Evolutionary conservation across 2,113 vertebrate species (phyloP), one percentile per base, ranked within the genome.

Genomic region (Donacobius atricapilla): DNA sequence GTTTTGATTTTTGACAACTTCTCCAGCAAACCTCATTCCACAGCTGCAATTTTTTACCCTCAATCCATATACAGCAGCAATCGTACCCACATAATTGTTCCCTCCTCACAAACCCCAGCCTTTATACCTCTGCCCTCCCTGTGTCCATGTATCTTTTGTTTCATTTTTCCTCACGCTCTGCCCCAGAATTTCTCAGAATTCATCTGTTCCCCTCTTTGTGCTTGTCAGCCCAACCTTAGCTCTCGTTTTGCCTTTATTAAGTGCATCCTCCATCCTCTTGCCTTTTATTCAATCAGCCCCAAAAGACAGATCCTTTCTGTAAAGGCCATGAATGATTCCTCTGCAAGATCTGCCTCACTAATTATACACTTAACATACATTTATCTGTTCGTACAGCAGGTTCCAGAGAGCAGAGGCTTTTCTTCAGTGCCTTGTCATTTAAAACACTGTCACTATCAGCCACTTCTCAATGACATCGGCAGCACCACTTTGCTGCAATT

Each of bases 331-430:
- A 68, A n/a, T 4, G 37, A 60, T 23, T 56, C 3, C 22, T 64
- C 51, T 37, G 37, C 35, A 20, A 75, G 75, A 40, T 50, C 44
- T 47, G 44, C 22, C 83, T 82, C 54, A 3, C 66, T 44, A 42
- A 37, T 90, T 88, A 28, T 7, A 50, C 3, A 45, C 31, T 45
- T 47, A 2, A 48, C 30, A 30, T 6, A 3, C 39, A 47, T 71
- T 91, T 87, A 86, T 83, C 82, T 90, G 58, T 50, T 81, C 28
- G 31, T 58, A n/a, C 75, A 92, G 79, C 51, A 75, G 56, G 54
- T 83, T 96, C 90, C 92, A 60, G 64, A 71, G 83, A 76, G 88
- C 64, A 88, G 58, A 57, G 47, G 51, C 71, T 93, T 96, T 94
- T 90, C 85, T 90, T 86, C 65, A 71, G 56, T 9, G 12, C 68